These are phyloP conservation scores for Chunga burmeisteri DNA, from an alignment of 2,113 vertebrate species.

Conservation along the genomic window DNA sequence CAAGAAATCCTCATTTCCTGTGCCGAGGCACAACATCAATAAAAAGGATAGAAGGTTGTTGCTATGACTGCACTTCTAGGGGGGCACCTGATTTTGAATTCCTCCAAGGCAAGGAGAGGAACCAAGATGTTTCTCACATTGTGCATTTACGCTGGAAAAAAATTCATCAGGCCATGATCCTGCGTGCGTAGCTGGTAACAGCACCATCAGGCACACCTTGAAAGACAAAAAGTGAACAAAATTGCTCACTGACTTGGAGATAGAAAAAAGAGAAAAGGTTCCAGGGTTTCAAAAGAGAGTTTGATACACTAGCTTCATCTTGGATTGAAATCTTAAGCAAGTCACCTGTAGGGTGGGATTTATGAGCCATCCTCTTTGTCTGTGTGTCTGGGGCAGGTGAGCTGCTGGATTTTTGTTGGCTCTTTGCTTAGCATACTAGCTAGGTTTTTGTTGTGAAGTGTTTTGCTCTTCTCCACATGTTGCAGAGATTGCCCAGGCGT, in stretches of 20 bases:
- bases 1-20: not conserved
- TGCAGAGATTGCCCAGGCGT: not conserved
- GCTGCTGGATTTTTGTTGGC: not conserved
- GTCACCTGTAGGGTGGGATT: not conserved
- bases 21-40: not conserved
- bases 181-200: not conserved
- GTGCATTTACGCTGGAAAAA: not conserved
- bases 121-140: not conserved
- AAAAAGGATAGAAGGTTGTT: not conserved
- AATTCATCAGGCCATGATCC: not conserved
- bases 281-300: not conserved
- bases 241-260: not conserved
- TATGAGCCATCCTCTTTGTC: not conserved
- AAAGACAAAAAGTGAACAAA: not conserved
- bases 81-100: not conserved
- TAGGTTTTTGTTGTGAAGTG: not conserved
- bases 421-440: not conserved
- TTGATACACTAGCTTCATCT: not conserved
- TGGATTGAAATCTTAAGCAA: not conserved
- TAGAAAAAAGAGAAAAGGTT: not conserved
- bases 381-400: not conserved
- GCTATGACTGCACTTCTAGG: not conserved
- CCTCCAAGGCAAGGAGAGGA: not conserved
- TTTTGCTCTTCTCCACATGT: not conserved
- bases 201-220: not conserved